phyloP scores from a whole-genome alignment of 1,140 invertebrate genomes.

The Eciton burchellii region DNA sequence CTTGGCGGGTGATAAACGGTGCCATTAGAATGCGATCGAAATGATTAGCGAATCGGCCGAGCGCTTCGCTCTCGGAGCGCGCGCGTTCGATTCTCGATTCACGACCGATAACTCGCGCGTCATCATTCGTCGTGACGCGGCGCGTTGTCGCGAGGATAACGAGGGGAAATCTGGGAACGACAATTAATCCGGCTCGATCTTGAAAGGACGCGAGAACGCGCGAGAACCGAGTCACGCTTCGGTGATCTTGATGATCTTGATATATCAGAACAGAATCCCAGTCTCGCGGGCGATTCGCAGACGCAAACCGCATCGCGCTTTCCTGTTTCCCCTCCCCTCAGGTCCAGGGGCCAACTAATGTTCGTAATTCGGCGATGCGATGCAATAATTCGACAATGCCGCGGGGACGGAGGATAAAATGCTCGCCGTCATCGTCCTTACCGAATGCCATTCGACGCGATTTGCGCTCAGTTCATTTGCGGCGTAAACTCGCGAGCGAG shows the following conservation, averaged over 20 bases:
- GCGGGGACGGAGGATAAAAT: neutral
- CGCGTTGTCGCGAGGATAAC: conserved; percentile 15
- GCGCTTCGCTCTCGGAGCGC: conserved; percentile 9
- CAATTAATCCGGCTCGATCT: conserved; percentile 27
- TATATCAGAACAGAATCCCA: too few species aligned
- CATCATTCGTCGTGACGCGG: conserved; percentile 34
- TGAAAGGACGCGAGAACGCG: neutral
- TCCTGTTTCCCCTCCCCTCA: neutral
- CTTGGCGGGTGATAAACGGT: conserved; percentile 37
- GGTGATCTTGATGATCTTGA: neutral
- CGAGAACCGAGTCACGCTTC: neutral
- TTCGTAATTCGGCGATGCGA: neutral
- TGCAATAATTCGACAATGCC: too few species aligned
- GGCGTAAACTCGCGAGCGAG: conserved; percentile 30
- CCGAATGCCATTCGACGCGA: conserved; percentile 9
- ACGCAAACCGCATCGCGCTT: neutral
- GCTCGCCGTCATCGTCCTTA: conserved; percentile 3
- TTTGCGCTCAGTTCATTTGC: conserved; percentile 21
- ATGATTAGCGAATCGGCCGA: conserved; percentile 18
- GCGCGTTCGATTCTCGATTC: conserved; percentile 23
- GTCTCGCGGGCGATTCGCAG: too few species aligned
- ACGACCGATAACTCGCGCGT: neutral
- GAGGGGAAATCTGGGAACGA: conserved; percentile 45
- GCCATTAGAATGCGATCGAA: conserved; percentile 34
- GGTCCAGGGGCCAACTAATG: conserved; percentile 18